These are phyloP conservation scores for Tolypeutes matacus DNA, from an alignment of 2,797 vertebrate species.

Conservation along the genomic window DNA sequence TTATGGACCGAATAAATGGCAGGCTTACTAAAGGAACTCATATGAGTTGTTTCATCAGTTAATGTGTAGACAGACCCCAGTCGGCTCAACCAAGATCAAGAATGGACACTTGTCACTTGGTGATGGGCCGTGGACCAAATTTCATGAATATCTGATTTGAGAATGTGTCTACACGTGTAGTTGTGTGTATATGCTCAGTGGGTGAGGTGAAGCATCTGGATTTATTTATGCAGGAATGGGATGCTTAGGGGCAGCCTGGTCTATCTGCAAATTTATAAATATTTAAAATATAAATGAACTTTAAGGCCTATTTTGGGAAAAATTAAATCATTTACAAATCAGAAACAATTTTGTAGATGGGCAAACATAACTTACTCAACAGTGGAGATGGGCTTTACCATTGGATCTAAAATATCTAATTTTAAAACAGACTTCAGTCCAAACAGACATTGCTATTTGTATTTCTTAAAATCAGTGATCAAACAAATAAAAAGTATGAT, in stretches of 20 bases:
- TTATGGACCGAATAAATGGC: constrained; percentile 23
- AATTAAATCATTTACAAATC: not conserved
- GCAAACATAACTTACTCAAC: not conserved
- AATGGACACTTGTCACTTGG: not conserved
- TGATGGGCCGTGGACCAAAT: not conserved
- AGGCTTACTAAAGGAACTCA: constrained; percentile 25
- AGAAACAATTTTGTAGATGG: not conserved
- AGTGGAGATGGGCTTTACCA: not conserved
- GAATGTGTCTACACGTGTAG: too few relatives aligned
- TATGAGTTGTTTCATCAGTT: constrained; percentile 55
- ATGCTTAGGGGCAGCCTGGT: not conserved
- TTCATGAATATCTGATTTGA: not conserved
- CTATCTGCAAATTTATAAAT: constrained; percentile 4
- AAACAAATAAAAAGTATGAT: not conserved
- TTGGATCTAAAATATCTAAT: constrained; percentile 27
- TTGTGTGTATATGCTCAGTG: not conserved
- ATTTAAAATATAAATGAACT: not conserved
- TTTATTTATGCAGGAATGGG: not conserved
- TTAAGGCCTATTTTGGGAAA: not conserved
- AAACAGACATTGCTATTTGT: not conserved
- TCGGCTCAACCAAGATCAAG: not conserved
- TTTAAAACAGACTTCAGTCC: not conserved
- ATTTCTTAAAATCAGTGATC: not conserved
- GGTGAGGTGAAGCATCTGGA: not conserved
- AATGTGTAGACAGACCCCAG: not conserved